These are phyloP conservation scores for Andrena bicolor DNA, from an alignment of 2,888 invertebrate genomes.

Conservation along the genomic window DNA sequence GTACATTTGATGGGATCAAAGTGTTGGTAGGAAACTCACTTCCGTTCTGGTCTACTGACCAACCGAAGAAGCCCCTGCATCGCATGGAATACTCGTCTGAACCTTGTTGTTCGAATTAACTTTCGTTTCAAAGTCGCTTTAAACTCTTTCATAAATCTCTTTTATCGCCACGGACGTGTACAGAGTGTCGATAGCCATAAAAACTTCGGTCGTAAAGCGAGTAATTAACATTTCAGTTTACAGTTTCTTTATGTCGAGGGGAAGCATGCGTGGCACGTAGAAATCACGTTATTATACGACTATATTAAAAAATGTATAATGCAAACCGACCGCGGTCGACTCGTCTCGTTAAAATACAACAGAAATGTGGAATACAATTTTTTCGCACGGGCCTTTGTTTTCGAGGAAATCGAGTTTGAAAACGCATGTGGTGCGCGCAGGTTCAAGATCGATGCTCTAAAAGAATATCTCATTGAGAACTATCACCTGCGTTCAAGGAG, in stretches of 20 bases:
- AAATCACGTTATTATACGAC: too few species aligned
- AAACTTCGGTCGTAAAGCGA: not conserved
- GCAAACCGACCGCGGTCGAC: too few species aligned
- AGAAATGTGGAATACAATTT: too few species aligned
- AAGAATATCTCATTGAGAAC: too few species aligned
- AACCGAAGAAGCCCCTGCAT: constrained; percentile 14
- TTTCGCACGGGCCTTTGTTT: too few species aligned
- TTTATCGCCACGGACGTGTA: not conserved
- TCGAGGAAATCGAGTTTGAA: too few species aligned
- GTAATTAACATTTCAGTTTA: not conserved
- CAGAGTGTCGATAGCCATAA: not conserved
- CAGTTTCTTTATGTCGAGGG: not conserved
- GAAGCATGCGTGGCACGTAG: not conserved
- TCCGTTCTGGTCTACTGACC: constrained; percentile 20
- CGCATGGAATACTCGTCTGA: not conserved
- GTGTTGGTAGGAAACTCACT: constrained; percentile 16
- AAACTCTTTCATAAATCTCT: not conserved
- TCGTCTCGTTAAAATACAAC: too few species aligned
- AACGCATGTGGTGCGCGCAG: too few species aligned
- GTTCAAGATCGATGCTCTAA: too few species aligned
- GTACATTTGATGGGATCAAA: constrained; percentile 8
- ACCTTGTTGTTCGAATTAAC: not conserved
- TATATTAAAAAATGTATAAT: too few species aligned
- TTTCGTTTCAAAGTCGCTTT: not conserved
- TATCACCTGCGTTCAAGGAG: too few species aligned